Evolutionary conservation across 2,113 vertebrate genomes (phyloP).

Genomic region (Seriola rivoliana): DNA sequence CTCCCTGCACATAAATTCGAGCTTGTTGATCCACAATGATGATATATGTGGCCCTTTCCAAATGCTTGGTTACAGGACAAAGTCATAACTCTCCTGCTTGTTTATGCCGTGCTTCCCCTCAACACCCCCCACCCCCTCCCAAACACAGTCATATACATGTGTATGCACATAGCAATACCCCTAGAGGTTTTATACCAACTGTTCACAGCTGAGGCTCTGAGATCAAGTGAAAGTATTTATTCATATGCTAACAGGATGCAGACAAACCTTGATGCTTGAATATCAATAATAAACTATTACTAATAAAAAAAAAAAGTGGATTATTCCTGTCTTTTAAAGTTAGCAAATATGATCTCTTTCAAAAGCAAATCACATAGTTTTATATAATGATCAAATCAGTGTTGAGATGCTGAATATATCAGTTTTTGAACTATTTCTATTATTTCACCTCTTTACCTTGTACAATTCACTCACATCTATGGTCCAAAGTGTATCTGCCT

Average conservation of each 20-base stretch:
- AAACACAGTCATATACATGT: neutral
- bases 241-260: conserved; percentile 12
- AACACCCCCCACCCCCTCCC: neutral
- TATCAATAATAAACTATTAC: neutral
- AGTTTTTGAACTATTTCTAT: no score
- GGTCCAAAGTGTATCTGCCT: neutral
- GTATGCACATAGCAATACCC: neutral
- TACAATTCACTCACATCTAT: neutral
- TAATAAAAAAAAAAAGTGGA: neutral
- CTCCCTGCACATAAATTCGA: conserved; percentile 66
- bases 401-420: neutral
- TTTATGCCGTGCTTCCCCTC: conserved; percentile 36
- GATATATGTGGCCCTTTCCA: conserved; percentile 65
- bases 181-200: conserved; percentile 4
- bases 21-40: conserved; percentile 72
- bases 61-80: conserved; percentile 52
- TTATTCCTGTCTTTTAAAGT: no score
- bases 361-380: neutral
- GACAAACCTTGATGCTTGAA: neutral
- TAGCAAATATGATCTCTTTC: no score
- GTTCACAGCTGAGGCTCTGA: conserved; percentile 19
- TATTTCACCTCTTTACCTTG: no score
- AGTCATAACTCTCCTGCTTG: conserved; percentile 69
- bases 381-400: neutral
- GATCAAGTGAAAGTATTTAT: conserved; percentile 17